These are phyloP conservation scores for Plectropomus leopardus DNA, from an alignment of 2,113 vertebrate genomes.

Conservation along the genomic window DNA sequence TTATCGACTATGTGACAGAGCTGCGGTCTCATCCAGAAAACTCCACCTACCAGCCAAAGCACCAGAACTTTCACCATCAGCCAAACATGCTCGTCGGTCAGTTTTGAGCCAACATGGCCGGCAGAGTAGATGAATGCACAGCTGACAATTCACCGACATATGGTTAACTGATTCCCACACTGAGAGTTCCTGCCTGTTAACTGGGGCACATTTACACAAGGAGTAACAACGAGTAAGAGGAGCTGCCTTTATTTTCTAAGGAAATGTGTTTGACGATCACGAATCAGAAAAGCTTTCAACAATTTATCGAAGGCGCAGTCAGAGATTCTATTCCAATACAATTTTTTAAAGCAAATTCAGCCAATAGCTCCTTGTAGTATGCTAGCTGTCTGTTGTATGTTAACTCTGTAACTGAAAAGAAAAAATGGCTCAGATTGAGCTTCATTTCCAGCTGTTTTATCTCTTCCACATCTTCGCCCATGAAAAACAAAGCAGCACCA, in stretches of 20 bases:
- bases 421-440: too few relatives aligned
- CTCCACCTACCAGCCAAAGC: constrained; percentile 6
- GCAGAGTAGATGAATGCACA: not conserved
- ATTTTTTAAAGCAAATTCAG: too few relatives aligned
- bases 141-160: too few relatives aligned
- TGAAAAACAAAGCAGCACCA: too few relatives aligned
- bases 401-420: too few relatives aligned
- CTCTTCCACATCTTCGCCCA: too few relatives aligned
- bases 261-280: not conserved
- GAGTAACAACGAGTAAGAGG: not conserved
- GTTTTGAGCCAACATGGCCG: not conserved
- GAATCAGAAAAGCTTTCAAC: not conserved
- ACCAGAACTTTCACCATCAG: not conserved
- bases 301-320: too few relatives aligned
- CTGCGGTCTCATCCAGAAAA: not conserved
- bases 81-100: not conserved
- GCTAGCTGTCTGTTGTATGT: too few relatives aligned
- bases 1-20: not conserved
- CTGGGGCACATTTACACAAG: not conserved
- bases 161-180: not conserved
- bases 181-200: not conserved
- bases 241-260: not conserved
- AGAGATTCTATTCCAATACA: too few relatives aligned
- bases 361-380: too few relatives aligned
- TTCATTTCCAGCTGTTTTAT: too few relatives aligned